A percentile compares a stretch with the other conserved stretches of the same genome.
phyloP scores from a whole-genome alignment of 2,797 vertebrate species.

The Amniataba percoides region DNA sequence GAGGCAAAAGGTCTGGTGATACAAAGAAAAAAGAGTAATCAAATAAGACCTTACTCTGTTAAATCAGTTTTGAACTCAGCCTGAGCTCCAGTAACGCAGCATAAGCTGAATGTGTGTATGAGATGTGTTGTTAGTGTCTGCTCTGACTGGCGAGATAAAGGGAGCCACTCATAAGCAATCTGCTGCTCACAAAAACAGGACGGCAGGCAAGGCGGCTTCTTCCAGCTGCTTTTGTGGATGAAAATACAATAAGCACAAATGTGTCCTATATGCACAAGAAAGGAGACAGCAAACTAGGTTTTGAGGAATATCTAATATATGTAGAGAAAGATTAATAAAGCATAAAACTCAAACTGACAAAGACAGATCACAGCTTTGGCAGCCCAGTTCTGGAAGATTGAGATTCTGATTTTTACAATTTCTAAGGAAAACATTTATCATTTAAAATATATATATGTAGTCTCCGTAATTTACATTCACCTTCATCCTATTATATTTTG shows the following conservation, averaged over 20 bases:
- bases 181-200: constrained; percentile 49
- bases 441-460: background rate
- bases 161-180: constrained; percentile 51
- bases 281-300: background rate
- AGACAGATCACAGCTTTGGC: background rate
- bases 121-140: constrained; percentile 33
- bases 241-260: constrained; percentile 14
- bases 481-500: background rate
- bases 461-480: background rate
- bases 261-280: constrained; percentile 1
- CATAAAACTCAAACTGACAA: background rate
- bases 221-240: constrained; percentile 18
- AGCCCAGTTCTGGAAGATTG: background rate
- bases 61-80: constrained; percentile 35
- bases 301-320: constrained; percentile 1
- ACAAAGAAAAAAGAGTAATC: too few species aligned
- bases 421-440: background rate
- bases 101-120: constrained; percentile 27
- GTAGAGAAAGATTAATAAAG: background rate
- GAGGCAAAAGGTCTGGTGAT: constrained; percentile 14
- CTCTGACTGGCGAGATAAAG: constrained; percentile 54
- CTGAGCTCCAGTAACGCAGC: constrained; percentile 33
- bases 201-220: constrained; percentile 39
- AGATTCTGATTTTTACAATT: background rate
- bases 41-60: constrained; percentile 35